Evolutionary conservation across 2,888 invertebrate species (phyloP).

Genomic region (Rambutsinella grinnellia): DNA sequence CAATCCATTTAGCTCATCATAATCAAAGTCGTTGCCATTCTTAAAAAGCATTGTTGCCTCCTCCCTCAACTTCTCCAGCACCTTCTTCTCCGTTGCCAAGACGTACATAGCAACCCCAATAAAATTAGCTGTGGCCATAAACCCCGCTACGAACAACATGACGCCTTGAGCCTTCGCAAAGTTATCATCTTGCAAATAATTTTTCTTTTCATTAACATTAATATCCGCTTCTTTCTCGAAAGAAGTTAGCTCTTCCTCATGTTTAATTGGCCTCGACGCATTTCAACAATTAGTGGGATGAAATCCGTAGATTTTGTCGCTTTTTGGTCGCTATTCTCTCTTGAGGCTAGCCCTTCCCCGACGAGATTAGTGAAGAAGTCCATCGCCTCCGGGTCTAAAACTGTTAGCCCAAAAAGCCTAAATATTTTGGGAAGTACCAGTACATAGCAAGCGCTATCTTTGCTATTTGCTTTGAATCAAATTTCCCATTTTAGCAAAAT

Average conservation of each 20-base stretch:
- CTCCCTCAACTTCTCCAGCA: slow-evolving; percentile 43
- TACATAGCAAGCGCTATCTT: slow-evolving; percentile 4
- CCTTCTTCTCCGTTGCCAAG: slow-evolving; percentile 31
- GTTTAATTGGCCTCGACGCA: slow-evolving; percentile 26
- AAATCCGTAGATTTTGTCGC: slow-evolving; percentile 40
- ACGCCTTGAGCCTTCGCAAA: slow-evolving; percentile 12
- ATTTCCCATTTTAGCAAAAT: slow-evolving; percentile 6
- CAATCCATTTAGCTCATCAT: slow-evolving; percentile 9
- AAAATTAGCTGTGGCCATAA: neutral
- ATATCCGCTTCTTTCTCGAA: slow-evolving; percentile 54
- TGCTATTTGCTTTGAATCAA: neutral
- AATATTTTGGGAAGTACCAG: neutral
- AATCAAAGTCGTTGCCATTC: slow-evolving; percentile 10
- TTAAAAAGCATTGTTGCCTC: slow-evolving; percentile 20
- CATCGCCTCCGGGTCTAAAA: neutral
- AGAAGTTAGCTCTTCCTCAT: slow-evolving; percentile 26
- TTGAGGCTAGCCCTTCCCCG: neutral
- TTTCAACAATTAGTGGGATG: slow-evolving; percentile 48
- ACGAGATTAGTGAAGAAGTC: slow-evolving; percentile 8
- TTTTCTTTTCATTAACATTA: neutral
- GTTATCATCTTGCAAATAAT: slow-evolving; percentile 10
- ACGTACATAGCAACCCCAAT: slow-evolving; percentile 31
- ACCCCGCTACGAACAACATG: slow-evolving; percentile 40
- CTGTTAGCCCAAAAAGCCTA: neutral
- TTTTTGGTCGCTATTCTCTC: slow-evolving; percentile 7